These are phyloP conservation scores for Ibidorhyncha struthersii DNA, from an alignment of 2,113 vertebrate species.

Conservation along the genomic window DNA sequence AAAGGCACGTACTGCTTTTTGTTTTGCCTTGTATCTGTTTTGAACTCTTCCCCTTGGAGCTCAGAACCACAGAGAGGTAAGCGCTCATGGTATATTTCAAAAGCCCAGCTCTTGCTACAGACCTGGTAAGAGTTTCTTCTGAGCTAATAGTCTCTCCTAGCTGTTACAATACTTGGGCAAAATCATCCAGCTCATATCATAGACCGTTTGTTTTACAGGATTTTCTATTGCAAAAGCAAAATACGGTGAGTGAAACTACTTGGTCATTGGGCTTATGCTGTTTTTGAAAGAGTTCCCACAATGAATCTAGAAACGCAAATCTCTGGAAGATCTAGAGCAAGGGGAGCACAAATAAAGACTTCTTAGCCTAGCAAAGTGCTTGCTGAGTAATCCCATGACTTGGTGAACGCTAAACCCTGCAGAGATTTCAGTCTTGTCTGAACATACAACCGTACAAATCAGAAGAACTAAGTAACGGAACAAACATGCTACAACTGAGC, in stretches of 20 bases:
- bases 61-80: neutral
- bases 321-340: neutral
- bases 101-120: neutral
- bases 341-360: neutral
- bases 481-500: neutral
- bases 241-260: neutral
- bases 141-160: neutral
- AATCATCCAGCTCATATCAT: neutral
- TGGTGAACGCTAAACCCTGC: neutral
- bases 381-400: neutral
- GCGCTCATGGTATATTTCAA: neutral
- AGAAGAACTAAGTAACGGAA: neutral
- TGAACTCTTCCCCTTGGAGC: neutral
- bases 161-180: neutral
- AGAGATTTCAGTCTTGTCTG: neutral
- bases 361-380: neutral
- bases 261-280: neutral
- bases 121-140: neutral
- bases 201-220: neutral
- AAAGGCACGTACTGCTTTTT: neutral
- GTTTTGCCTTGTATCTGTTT: neutral
- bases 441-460: neutral
- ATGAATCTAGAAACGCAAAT: neutral
- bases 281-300: neutral
- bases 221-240: neutral